These are phyloP conservation scores for Dreissena rostriformis DNA, from an alignment of 1,140 invertebrate genomes.

Conservation along the genomic window DNA sequence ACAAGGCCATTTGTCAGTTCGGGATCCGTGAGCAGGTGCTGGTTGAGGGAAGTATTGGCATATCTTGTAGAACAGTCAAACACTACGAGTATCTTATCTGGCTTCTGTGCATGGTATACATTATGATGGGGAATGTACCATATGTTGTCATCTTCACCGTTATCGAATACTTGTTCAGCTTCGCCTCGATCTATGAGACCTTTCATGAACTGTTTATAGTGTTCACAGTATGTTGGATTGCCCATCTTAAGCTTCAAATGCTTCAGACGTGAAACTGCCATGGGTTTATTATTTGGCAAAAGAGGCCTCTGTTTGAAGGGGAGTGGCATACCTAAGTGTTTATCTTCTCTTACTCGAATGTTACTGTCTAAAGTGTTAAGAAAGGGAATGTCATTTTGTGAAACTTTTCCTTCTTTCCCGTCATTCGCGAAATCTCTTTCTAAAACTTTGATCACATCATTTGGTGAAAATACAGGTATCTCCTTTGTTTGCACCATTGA, in stretches of 20 bases:
- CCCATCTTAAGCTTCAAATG: conserved; percentile 24
- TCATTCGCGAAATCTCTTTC: not conserved
- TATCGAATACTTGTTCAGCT: conserved; percentile 20
- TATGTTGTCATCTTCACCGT: not conserved
- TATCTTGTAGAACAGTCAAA: conserved; percentile 63
- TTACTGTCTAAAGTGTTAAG: not conserved
- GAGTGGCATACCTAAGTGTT: conserved; percentile 19
- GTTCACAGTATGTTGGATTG: not conserved
- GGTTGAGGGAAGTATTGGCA: conserved; percentile 63
- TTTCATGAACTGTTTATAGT: conserved; percentile 46
- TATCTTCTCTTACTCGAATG: not conserved
- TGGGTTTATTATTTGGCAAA: conserved; percentile 42
- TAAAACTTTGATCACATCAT: not conserved
- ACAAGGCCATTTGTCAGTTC: conserved; percentile 60
- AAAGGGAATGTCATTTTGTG: conserved; percentile 20
- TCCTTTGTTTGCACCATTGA: conserved; percentile 11
- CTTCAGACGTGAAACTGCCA: conserved; percentile 35
- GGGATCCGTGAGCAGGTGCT: conserved; percentile 64
- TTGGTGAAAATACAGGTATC: not conserved
- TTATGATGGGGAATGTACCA: conserved; percentile 59
- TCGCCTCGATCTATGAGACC: conserved; percentile 35
- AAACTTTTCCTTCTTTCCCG: not conserved
- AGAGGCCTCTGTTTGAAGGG: conserved; percentile 1
- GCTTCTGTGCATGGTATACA: conserved; percentile 56
- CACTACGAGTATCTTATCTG: conserved; percentile 59